These are phyloP conservation scores for Platerodrilus igneus DNA, from an alignment of 2,888 invertebrate species.

Conservation along the genomic window DNA sequence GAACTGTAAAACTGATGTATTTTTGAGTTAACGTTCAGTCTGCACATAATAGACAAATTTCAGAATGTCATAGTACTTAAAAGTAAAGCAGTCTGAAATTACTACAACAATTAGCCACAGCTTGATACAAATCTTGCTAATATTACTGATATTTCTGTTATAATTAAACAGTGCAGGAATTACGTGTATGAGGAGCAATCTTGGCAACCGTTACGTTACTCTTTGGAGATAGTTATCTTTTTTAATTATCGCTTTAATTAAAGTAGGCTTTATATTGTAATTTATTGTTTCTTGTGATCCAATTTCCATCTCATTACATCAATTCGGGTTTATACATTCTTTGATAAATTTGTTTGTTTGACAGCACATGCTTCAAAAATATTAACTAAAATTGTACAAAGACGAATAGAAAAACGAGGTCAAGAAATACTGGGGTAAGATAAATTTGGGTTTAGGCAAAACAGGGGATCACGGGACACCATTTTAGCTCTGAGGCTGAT, in stretches of 20 bases:
- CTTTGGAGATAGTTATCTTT: slow-evolving; percentile 40
- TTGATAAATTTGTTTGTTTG: too few species aligned
- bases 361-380: background rate
- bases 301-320: slow-evolving; percentile 47
- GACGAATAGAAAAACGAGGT: background rate
- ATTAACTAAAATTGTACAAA: too few species aligned
- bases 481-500: too few species aligned
- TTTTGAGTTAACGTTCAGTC: too few species aligned
- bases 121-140: slow-evolving; percentile 27
- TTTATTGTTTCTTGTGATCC: slow-evolving; percentile 44
- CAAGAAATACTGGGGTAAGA: too few species aligned
- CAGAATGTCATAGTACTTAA: slow-evolving; percentile 21
- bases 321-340: slow-evolving; percentile 43
- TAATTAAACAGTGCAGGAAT: slow-evolving; percentile 34
- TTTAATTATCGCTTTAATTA: slow-evolving; percentile 48
- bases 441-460: too few species aligned
- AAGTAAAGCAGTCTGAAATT: slow-evolving; percentile 23
- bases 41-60: too few species aligned
- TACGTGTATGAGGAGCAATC: slow-evolving; percentile 31
- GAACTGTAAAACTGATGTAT: too few species aligned
- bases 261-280: slow-evolving; percentile 46
- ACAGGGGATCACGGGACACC: too few species aligned
- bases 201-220: slow-evolving; percentile 26
- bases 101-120: slow-evolving; percentile 25
- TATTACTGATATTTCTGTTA: slow-evolving; percentile 31